Base-by-base conservation (phyloP, 2,888 invertebrate genomes). In the Dasysyrphus tricinctus region DNA sequence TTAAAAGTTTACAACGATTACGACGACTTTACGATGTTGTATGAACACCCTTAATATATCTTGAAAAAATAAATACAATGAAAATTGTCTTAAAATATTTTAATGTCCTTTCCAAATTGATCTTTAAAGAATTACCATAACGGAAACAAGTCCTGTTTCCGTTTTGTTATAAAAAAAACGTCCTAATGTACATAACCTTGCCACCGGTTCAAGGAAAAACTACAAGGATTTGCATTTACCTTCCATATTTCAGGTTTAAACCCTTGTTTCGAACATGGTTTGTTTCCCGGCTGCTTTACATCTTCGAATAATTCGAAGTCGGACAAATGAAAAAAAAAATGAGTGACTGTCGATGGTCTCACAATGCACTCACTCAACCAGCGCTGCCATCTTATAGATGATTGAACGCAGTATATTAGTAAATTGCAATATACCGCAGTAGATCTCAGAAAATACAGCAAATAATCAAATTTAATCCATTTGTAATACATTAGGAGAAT, bases 191-290 rank as follows among this genome's bases (percentile, higher is more conserved):
- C 49, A 61, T 54, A n/a, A 67, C 56, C 54, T 37, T 37, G 12
- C 11, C 3, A 3, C 1, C 1, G 74, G 74, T 82, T 82, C 12
- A 29, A 24, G 19, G 14, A 59, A 3, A 39, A 47, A 47, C 78
- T 73, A 54, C 42, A 83, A 83, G 79, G 74, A 79, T 69, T 79
- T 51, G n/a, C 14, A 5, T n/a, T 24, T n/a, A 2, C 2, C 5
- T 24, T 6, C 0, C 24, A 24, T 5, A n/a, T 5, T 16, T 16
- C 3, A 49, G 29, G 19, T 12, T n/a, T 34, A 29, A 78, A 78
- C 82, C 79, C 1, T 9, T 11, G 5, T 19, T 75, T 57, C 63
- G 37, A 61, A n/a, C 1, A 29, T 54, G 84, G 84, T 84, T 76
- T 47, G 32, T 56, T 37, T 24, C 61, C 56, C 1, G 7, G 24